phyloP scores from a whole-genome alignment of 2,797 vertebrate genomes.

The Anniella stebbinsi region DNA sequence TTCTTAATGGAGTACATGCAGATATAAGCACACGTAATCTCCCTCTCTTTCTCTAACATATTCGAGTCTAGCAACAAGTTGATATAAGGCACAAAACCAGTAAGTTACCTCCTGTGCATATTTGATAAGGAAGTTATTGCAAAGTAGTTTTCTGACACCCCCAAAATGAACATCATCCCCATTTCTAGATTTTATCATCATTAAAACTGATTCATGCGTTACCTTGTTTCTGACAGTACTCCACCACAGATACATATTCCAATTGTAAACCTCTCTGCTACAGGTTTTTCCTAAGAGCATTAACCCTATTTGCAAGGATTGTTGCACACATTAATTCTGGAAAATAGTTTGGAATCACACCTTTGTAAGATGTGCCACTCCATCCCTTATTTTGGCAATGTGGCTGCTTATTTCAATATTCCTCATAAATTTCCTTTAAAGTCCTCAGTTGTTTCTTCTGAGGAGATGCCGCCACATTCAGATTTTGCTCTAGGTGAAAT shows the following conservation, averaged over 20 bases:
- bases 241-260: neutral
- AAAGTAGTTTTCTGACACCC: neutral
- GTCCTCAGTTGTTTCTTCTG: neutral
- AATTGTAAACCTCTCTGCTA: no score
- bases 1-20: conserved; percentile 1
- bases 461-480: neutral
- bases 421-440: neutral
- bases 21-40: neutral
- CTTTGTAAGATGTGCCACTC: neutral
- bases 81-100: neutral
- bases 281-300: neutral
- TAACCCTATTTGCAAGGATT: neutral
- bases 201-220: neutral
- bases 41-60: neutral
- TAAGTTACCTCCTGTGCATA: neutral
- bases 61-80: neutral
- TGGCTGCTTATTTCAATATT: neutral
- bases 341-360: neutral
- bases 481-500: neutral
- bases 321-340: neutral
- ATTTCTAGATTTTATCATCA: neutral
- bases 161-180: neutral
- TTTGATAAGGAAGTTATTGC: neutral
- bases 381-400: neutral
- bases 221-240: neutral